Conservation (phyloP, 2,888 invertebrate genomes). For the Spicauda simplicius region DNA sequence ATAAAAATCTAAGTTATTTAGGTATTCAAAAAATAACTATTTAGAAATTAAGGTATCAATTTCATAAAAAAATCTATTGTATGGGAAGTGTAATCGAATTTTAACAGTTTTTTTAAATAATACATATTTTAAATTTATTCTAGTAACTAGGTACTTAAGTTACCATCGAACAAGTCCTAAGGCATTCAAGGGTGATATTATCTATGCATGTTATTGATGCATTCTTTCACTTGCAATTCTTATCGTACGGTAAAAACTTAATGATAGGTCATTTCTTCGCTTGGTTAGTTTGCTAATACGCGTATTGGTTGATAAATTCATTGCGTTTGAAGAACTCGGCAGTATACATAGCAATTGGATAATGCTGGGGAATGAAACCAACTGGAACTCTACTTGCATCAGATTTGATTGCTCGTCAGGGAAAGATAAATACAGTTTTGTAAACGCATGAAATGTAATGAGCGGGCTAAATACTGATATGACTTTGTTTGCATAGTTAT, state of each 20-base stretch:
- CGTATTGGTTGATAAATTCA: slow-evolving; percentile 38
- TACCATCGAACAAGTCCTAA: not conserved
- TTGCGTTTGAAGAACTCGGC: slow-evolving; percentile 33
- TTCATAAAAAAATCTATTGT: too few species aligned
- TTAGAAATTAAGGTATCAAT: too few species aligned
- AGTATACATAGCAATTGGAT: slow-evolving; percentile 34
- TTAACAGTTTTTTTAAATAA: too few species aligned
- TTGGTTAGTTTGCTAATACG: slow-evolving; percentile 45
- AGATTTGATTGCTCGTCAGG: slow-evolving; percentile 35
- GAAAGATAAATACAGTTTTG: slow-evolving; percentile 29
- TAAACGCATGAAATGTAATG: slow-evolving; percentile 29
- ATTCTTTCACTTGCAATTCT: slow-evolving; percentile 36
- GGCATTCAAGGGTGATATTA: not conserved
- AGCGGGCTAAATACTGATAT: slow-evolving; percentile 25
- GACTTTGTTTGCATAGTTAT: slow-evolving; percentile 12
- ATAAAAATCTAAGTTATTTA: too few species aligned
- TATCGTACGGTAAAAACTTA: slow-evolving; percentile 45
- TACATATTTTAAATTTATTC: too few species aligned
- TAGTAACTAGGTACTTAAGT: not conserved
- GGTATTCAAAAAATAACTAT: too few species aligned
- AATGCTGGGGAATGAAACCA: slow-evolving; percentile 31
- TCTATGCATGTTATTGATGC: slow-evolving; percentile 23
- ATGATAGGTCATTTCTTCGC: slow-evolving; percentile 46
- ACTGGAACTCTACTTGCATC: slow-evolving; percentile 31
- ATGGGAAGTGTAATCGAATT: too few species aligned